Evolutionary conservation across 2,113 vertebrate species (phyloP).

Genomic region (Glaucidium brasilianum): DNA sequence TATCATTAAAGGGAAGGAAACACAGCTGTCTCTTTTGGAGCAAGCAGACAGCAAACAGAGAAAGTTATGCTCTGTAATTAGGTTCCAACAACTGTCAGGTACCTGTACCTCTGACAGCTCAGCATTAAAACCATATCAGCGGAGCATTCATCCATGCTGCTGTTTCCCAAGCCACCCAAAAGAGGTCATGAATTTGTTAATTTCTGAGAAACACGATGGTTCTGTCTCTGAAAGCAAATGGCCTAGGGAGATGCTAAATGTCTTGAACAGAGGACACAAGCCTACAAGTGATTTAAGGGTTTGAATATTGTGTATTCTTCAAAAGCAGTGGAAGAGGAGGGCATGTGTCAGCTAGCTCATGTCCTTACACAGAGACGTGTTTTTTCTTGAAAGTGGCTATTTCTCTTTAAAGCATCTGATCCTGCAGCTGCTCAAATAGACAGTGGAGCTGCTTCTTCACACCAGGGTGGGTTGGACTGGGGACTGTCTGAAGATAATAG

Average conservation of each 20-base stretch:
- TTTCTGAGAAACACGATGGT: neutral
- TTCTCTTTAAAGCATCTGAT: neutral
- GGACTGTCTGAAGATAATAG: neutral
- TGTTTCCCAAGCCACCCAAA: neutral
- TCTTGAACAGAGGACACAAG: neutral
- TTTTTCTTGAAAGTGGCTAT: neutral
- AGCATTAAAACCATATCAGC: neutral
- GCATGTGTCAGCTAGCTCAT: neutral
- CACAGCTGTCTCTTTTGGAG: neutral
- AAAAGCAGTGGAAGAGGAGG: neutral
- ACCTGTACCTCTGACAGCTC: neutral
- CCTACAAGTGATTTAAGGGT: neutral
- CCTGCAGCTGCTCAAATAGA: neutral
- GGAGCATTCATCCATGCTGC: neutral
- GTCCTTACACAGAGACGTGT: rapidly evolving
- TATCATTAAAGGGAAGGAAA: conserved; percentile 11
- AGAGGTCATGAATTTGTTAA: neutral
- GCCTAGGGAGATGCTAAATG: neutral
- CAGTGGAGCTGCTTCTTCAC: neutral
- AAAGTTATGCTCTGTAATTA: conserved; percentile 2
- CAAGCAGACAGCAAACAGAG: neutral
- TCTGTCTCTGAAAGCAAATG: neutral
- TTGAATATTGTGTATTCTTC: neutral
- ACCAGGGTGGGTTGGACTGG: rapidly evolving
- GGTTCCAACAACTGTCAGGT: neutral